These are phyloP conservation scores for Plebejus argus DNA, from an alignment of 2,888 invertebrate genomes.

Conservation along the genomic window DNA sequence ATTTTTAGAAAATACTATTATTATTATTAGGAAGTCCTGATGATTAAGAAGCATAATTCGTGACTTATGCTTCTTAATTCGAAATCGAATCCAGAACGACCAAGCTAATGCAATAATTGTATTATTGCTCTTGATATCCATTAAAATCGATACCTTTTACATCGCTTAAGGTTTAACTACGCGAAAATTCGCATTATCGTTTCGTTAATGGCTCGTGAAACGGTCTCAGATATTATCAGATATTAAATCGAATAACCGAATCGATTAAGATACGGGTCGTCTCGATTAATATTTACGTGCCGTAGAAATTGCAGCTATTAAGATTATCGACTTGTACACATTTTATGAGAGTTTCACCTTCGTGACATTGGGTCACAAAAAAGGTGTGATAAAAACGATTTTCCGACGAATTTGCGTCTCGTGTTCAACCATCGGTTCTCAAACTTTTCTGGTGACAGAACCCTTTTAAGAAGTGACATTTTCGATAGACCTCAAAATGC, in stretches of 20 bases:
- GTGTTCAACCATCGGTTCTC: too few species aligned
- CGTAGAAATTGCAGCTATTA: constrained; percentile 35
- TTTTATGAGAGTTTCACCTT: background rate
- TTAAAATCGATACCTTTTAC: constrained; percentile 39
- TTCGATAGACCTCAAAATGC: too few species aligned
- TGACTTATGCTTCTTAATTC: too few species aligned
- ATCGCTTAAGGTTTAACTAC: constrained; percentile 43
- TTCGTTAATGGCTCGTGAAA: constrained; percentile 48
- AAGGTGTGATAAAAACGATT: background rate
- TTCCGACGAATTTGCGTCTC: too few species aligned
- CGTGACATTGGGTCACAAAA: background rate
- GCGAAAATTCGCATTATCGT: constrained; percentile 46
- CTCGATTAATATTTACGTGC: constrained; percentile 46
- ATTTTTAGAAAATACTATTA: too few species aligned
- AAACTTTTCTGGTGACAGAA: too few species aligned
- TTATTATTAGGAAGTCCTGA: too few species aligned
- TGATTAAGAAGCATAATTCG: too few species aligned
- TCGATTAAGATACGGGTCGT: constrained; percentile 45
- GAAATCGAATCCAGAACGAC: constrained; percentile 8
- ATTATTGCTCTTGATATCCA: constrained; percentile 19
- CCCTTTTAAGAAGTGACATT: too few species aligned
- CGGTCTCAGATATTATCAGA: constrained; percentile 47
- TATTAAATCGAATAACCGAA: constrained; percentile 47
- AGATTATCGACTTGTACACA: constrained; percentile 35
- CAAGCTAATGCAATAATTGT: background rate